Evolutionary conservation across 2,797 vertebrate genomes (phyloP).

Genomic region (Xerus rutilus): DNA sequence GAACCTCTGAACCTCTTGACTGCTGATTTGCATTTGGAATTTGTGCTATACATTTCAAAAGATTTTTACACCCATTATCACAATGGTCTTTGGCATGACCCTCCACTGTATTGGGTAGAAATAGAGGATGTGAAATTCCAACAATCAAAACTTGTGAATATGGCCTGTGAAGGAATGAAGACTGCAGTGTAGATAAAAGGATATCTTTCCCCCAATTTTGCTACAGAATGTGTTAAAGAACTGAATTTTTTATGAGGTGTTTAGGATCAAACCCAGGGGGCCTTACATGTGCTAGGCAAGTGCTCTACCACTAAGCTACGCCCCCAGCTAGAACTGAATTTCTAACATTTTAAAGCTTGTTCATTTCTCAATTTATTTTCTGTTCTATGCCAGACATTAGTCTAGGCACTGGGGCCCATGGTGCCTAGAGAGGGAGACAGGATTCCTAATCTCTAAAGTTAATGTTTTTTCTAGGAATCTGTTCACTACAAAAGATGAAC

Average conservation of each 20-base stretch:
- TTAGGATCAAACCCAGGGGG: not conserved
- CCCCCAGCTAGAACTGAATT: not conserved
- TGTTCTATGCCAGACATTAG: not conserved
- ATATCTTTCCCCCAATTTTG: not conserved
- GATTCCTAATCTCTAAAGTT: not conserved
- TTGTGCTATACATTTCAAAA: conserved; percentile 54
- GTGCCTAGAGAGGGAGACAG: not conserved
- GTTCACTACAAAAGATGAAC: not conserved
- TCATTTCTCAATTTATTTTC: not conserved
- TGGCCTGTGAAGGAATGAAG: not conserved
- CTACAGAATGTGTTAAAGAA: not conserved
- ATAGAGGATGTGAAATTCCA: conserved; percentile 29
- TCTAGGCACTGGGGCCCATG: not conserved
- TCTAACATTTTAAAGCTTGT: not conserved
- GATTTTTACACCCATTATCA: not conserved
- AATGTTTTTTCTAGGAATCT: not conserved
- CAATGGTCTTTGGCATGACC: conserved; percentile 56
- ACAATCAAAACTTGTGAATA: not conserved
- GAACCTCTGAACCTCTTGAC: not conserved
- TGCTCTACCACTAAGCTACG: not conserved
- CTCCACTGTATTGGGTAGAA: not conserved
- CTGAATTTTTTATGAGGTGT: not conserved
- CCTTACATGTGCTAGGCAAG: not conserved
- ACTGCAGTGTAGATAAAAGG: not conserved
- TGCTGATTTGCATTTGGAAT: conserved; percentile 53